Conservation (phyloP, 1,140 invertebrate genomes). For the Pachypsylla venusta region DNA sequence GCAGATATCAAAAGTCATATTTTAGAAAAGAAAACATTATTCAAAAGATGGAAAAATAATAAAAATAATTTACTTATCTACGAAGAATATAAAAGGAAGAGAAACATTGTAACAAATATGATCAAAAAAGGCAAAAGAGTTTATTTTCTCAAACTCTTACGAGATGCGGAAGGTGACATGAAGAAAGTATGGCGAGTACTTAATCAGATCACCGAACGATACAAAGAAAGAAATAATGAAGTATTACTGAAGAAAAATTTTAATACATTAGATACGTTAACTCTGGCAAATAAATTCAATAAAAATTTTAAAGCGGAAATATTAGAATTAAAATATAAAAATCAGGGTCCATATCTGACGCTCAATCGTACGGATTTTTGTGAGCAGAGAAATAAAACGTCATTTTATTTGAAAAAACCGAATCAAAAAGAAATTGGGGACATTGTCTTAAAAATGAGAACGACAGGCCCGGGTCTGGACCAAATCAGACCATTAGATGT, state of each 20-base stretch:
- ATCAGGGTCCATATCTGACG: neutral
- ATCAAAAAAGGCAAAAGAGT: neutral
- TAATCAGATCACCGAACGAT: neutral
- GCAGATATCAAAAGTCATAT: neutral
- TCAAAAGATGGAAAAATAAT: neutral
- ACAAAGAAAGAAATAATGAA: neutral
- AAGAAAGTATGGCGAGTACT: neutral
- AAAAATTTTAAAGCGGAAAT: neutral
- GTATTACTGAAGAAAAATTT: neutral
- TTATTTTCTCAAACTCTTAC: neutral
- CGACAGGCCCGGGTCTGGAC: neutral
- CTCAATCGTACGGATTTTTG: neutral
- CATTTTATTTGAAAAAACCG: neutral
- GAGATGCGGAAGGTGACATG: neutral
- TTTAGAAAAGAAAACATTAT: neutral
- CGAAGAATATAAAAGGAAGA: neutral
- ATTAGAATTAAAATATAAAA: neutral
- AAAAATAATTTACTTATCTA: neutral
- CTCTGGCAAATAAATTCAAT: neutral
- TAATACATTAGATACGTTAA: neutral
- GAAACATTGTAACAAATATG: slow-evolving; percentile 3
- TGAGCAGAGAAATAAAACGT: neutral
- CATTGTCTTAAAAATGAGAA: neutral
- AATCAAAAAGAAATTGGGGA: neutral
- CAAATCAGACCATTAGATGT: neutral